These are phyloP conservation scores for Ptychadena robeensis DNA, from an alignment of 2,797 vertebrate species.

Conservation along the genomic window DNA sequence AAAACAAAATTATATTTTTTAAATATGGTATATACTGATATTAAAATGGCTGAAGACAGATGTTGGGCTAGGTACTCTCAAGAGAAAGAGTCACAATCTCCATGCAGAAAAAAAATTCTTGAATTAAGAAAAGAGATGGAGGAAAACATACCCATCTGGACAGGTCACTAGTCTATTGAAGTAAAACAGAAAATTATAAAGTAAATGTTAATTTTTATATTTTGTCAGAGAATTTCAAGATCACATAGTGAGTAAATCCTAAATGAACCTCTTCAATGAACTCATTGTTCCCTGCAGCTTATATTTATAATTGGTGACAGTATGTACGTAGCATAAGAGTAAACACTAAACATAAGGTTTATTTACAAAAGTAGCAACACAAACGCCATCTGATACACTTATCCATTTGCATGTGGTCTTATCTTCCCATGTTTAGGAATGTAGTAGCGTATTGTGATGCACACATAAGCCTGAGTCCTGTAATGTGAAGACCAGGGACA, in stretches of 20 bases:
- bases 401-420: not conserved
- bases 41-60: too few species aligned
- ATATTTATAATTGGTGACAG: not conserved
- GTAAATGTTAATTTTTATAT: slow-evolving; percentile 54
- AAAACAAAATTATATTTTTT: too few species aligned
- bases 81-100: slow-evolving; percentile 68
- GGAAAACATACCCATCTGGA: slow-evolving; percentile 86
- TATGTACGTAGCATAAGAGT: not conserved
- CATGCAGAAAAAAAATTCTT: slow-evolving; percentile 64
- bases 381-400: not conserved
- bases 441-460: too few species aligned
- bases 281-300: not conserved
- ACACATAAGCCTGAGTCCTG: too few species aligned
- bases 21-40: too few species aligned
- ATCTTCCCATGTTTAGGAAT: too few species aligned
- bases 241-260: not conserved
- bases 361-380: not conserved
- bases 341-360: not conserved
- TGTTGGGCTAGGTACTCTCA: slow-evolving; percentile 61
- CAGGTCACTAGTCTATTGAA: slow-evolving; percentile 85
- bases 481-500: too few species aligned
- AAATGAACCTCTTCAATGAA: not conserved
- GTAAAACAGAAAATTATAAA: slow-evolving; percentile 75
- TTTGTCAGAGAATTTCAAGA: not conserved
- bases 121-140: slow-evolving; percentile 64